Conservation (phyloP, 2,797 vertebrate species). For the Botia kubotai region DNA sequence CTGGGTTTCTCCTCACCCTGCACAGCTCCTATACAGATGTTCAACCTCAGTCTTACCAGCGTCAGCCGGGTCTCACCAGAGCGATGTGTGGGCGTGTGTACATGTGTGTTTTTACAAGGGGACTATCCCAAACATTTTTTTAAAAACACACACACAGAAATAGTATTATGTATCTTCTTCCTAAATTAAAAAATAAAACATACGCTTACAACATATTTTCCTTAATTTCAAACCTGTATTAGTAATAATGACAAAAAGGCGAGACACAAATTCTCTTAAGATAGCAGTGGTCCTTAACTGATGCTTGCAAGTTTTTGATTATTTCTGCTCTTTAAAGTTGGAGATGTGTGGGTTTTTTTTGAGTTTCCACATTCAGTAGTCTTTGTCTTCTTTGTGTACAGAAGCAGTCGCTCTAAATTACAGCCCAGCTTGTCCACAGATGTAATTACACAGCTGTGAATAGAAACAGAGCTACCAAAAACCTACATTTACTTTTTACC, state of each 20-base stretch:
- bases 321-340: conserved; percentile 1
- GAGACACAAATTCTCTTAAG: neutral
- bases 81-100: neutral
- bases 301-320: conserved; percentile 1
- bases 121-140: neutral
- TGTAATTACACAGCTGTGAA: conserved; percentile 47
- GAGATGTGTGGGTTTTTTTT: neutral
- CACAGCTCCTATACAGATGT: conserved; percentile 22
- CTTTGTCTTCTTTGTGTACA: conserved; percentile 27
- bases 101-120: neutral
- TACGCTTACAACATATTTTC: no score
- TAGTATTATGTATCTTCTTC: neutral
- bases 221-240: neutral
- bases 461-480: conserved; percentile 49
- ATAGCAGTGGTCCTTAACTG: neutral
- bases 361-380: conserved; percentile 31
- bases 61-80: conserved; percentile 3
- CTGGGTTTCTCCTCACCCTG: conserved; percentile 25
- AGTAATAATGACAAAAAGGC: neutral
- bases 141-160: neutral
- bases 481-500: conserved; percentile 47
- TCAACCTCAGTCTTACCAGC: neutral
- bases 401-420: conserved; percentile 50
- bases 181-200: no score
- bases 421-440: conserved; percentile 27